These are phyloP conservation scores for Crematogaster levior DNA, from an alignment of 2,888 invertebrate genomes.

Conservation along the genomic window DNA sequence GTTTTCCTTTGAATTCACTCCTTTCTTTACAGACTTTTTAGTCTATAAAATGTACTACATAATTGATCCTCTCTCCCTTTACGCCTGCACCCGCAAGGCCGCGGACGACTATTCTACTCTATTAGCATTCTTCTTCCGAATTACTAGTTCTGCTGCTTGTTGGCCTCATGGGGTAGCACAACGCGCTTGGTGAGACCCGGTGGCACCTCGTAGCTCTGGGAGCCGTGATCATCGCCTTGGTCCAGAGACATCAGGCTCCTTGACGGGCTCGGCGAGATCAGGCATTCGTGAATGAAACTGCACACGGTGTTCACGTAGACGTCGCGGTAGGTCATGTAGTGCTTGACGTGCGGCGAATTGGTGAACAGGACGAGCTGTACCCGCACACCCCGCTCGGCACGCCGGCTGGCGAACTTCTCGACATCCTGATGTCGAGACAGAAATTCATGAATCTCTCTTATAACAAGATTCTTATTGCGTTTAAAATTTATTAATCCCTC, in stretches of 20 bases:
- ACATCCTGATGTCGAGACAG: constrained; percentile 86
- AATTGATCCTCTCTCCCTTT: constrained; percentile 54
- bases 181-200: constrained; percentile 78
- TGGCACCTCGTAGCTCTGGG: constrained; percentile 59
- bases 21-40: not conserved
- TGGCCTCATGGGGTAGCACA: constrained; percentile 76
- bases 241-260: constrained; percentile 44
- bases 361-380: constrained; percentile 89
- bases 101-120: constrained; percentile 42
- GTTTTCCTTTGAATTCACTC: not conserved
- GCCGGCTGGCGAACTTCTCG: constrained; percentile 88
- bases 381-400: constrained; percentile 88
- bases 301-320: constrained; percentile 88
- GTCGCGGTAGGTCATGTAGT: constrained; percentile 89
- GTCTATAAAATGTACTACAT: not conserved
- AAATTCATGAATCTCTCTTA: not conserved
- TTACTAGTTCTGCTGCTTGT: constrained; percentile 53
- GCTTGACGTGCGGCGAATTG: constrained; percentile 92
- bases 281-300: constrained; percentile 88
- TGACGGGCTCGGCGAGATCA: constrained; percentile 76
- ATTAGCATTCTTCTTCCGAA: constrained; percentile 4
- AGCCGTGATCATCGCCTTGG: constrained; percentile 54
- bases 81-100: constrained; percentile 31
- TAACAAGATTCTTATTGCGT: not conserved
- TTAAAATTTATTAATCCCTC: too few relatives aligned